Conservation (phyloP, 92 coral and sea anemone species). For the Porites rus region DNA sequence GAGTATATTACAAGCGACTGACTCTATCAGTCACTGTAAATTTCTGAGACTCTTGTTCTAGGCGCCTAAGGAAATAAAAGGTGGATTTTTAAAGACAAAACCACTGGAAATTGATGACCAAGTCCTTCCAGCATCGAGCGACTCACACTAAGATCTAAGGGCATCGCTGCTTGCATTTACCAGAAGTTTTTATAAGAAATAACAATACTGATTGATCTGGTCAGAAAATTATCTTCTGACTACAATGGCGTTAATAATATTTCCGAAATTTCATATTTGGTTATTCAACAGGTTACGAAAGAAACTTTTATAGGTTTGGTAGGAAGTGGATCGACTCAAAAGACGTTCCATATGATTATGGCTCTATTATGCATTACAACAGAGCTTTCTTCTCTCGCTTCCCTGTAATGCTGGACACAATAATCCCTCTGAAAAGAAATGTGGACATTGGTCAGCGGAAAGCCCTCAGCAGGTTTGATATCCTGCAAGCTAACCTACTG, state of each 20-base stretch:
- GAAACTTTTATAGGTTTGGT: conserved; percentile 87
- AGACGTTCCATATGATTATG: conserved; percentile 92
- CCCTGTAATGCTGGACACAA: conserved; percentile 71
- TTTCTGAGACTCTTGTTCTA: too few species aligned
- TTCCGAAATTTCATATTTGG: neutral
- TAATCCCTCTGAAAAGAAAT: conserved; percentile 47
- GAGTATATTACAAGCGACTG: too few species aligned
- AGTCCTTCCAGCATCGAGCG: too few species aligned
- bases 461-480: conserved; percentile 85
- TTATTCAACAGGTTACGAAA: conserved; percentile 71
- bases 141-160: too few species aligned
- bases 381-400: conserved; percentile 82
- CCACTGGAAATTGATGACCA: too few species aligned
- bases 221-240: neutral
- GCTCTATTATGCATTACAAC: conserved; percentile 96
- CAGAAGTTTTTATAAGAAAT: too few species aligned
- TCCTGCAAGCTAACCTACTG: conserved; percentile 84
- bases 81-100: too few species aligned
- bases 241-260: neutral
- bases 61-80: too few species aligned
- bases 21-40: too few species aligned
- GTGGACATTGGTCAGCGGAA: conserved; percentile 84
- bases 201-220: neutral
- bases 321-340: conserved; percentile 86
- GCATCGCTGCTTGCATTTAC: too few species aligned